A percentile compares a stretch with the other conserved stretches of the same genome.
These are phyloP conservation scores for Indicator maculatus DNA, from an alignment of 2,113 vertebrate species.

Conservation along the genomic window DNA sequence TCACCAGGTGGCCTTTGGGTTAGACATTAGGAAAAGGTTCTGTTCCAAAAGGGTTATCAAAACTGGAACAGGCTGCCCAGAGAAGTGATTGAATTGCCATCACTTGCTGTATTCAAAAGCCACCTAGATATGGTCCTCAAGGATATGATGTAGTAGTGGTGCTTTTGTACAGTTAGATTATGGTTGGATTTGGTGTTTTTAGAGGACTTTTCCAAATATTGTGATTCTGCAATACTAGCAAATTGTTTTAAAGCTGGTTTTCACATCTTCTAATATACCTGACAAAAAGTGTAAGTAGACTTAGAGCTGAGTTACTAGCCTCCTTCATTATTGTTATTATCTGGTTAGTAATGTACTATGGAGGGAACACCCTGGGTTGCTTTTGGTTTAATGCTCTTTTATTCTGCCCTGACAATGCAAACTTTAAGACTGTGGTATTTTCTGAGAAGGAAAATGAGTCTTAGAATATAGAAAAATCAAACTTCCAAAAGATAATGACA, in stretches of 20 bases:
- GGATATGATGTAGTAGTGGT: too few relatives aligned
- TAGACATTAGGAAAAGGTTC: too few relatives aligned
- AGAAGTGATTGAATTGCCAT: too few relatives aligned
- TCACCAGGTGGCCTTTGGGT: too few relatives aligned
- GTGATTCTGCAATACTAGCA: too few relatives aligned
- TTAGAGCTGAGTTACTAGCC: background rate
- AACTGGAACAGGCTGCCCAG: too few relatives aligned
- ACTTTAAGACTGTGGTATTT: background rate
- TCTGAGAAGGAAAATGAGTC: background rate
- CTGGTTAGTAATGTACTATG: background rate
- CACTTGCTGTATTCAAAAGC: too few relatives aligned
- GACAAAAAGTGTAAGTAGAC: background rate
- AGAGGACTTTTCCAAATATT: too few relatives aligned
- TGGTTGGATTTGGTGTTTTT: too few relatives aligned
- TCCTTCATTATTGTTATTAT: background rate
- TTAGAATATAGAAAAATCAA: background rate
- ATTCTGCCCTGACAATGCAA: background rate
- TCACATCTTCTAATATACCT: background rate
- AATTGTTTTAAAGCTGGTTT: background rate
- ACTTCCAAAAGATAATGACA: background rate
- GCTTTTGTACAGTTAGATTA: too few relatives aligned
- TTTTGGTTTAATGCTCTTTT: background rate
- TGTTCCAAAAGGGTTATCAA: too few relatives aligned
- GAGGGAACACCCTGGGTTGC: background rate
- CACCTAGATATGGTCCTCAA: too few relatives aligned